phyloP scores from a whole-genome alignment of 2,113 vertebrate species.

The Cnemophilus loriae region DNA sequence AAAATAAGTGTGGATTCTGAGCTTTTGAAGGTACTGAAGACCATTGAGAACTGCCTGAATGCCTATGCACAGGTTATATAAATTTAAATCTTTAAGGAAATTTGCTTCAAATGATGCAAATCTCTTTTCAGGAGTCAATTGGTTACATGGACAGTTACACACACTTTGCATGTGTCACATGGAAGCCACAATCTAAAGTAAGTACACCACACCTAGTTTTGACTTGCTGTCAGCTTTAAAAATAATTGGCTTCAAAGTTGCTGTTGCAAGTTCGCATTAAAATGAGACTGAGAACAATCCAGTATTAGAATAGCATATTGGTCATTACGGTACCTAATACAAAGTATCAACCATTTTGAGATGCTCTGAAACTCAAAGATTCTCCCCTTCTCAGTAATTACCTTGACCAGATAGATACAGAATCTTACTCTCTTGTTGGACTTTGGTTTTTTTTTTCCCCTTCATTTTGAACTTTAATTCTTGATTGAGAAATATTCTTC shows the following conservation, averaged over 20 bases:
- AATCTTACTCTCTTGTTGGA: neutral
- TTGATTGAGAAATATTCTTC: neutral
- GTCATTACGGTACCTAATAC: neutral
- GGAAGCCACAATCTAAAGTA: neutral
- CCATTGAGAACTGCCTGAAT: neutral
- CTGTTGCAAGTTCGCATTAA: neutral
- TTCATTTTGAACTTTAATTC: neutral
- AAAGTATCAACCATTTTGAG: neutral
- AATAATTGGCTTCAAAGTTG: neutral
- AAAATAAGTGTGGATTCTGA: neutral
- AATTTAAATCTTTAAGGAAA: neutral
- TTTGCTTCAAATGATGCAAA: neutral
- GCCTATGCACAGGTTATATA: neutral
- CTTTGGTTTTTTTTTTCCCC: too few species aligned
- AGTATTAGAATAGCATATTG: neutral
- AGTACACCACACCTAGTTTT: neutral
- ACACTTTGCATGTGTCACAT: neutral
- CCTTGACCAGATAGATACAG: neutral
- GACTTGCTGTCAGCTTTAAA: neutral
- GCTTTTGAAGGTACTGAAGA: neutral
- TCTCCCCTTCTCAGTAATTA: neutral
- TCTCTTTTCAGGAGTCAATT: neutral
- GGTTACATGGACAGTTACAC: neutral
- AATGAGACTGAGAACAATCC: neutral
- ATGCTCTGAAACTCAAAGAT: neutral